A percentile compares a stretch with the other conserved stretches of the same genome.
Conservation (phyloP, 2,113 vertebrate species). For the Prolemur simus region DNA sequence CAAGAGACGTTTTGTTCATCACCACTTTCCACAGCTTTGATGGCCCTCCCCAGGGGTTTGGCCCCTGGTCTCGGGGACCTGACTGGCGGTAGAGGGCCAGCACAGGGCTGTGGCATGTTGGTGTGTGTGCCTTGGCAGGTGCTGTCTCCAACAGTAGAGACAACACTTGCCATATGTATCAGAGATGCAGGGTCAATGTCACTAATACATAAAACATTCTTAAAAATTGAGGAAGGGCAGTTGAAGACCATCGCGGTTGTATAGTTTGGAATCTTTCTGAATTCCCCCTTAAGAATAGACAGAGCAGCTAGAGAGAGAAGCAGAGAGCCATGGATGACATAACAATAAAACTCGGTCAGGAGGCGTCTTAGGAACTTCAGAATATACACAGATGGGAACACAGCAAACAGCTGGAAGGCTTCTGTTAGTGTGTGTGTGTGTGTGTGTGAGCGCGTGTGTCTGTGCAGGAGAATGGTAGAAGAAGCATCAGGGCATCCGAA, state of each 20-base stretch:
- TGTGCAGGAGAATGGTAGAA: neutral
- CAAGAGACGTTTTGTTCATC: neutral
- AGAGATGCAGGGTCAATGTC: neutral
- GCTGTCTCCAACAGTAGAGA: neutral
- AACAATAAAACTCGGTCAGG: neutral
- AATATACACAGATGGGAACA: neutral
- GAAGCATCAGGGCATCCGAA: fast-evolving
- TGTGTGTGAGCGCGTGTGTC: fast-evolving
- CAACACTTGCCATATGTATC: no score
- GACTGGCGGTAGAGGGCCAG: neutral
- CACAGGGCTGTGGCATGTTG: no score
- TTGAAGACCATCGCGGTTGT: neutral
- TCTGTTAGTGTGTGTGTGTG: neutral
- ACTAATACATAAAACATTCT: neutral
- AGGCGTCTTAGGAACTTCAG: neutral
- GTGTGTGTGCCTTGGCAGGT: fast-evolving
- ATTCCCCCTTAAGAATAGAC: fast-evolving
- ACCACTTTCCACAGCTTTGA: neutral
- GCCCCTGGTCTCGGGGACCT: neutral
- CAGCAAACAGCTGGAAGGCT: fast-evolving
- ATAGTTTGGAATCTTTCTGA: neutral
- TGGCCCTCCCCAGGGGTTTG: fast-evolving
- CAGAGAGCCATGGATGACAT: neutral
- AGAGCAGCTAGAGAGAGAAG: fast-evolving
- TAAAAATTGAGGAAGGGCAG: neutral